These are phyloP conservation scores for Nymphalis polychloros DNA, from an alignment of 2,888 invertebrate genomes.

Conservation along the genomic window DNA sequence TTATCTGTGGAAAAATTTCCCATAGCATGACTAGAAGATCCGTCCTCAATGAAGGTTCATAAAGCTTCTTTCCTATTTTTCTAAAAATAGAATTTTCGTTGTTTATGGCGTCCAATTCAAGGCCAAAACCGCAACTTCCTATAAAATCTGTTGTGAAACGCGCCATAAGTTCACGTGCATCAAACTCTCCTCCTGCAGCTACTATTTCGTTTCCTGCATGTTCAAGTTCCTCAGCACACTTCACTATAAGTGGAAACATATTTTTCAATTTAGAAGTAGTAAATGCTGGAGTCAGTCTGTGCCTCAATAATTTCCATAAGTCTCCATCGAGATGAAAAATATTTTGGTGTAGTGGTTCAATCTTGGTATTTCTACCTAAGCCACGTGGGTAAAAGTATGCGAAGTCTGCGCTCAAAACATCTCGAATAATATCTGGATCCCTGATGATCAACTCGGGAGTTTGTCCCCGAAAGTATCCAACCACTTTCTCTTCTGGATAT, in stretches of 20 bases:
- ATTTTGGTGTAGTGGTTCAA: conserved; percentile 52
- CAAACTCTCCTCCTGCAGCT: conserved; percentile 45
- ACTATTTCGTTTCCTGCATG: conserved; percentile 39
- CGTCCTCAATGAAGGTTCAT: conserved; percentile 42
- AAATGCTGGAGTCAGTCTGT: conserved; percentile 66
- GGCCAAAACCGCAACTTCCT: conserved; percentile 56
- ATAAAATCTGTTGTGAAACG: conserved; percentile 57
- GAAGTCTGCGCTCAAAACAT: conserved; percentile 59
- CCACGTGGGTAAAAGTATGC: conserved; percentile 51
- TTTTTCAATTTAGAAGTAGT: conserved; percentile 63
- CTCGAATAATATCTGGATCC: conserved; percentile 56
- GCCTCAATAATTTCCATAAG: conserved; percentile 61
- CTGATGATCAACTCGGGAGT: conserved; percentile 59
- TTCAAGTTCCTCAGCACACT: conserved; percentile 60
- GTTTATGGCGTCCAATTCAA: conserved; percentile 49
- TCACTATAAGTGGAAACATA: conserved; percentile 67
- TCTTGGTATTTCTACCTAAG: conserved; percentile 36
- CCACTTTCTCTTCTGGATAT: conserved; percentile 42
- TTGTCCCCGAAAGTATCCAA: conserved; percentile 59
- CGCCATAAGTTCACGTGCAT: conserved; percentile 53
- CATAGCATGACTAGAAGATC: conserved; percentile 43
- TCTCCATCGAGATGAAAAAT: conserved; percentile 64
- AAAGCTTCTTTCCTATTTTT: conserved; percentile 46
- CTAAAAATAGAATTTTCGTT: conserved; percentile 53
- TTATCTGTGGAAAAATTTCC: conserved; percentile 55